phyloP scores from a whole-genome alignment of 2,797 vertebrate species.

The Hirundo rustica region DNA sequence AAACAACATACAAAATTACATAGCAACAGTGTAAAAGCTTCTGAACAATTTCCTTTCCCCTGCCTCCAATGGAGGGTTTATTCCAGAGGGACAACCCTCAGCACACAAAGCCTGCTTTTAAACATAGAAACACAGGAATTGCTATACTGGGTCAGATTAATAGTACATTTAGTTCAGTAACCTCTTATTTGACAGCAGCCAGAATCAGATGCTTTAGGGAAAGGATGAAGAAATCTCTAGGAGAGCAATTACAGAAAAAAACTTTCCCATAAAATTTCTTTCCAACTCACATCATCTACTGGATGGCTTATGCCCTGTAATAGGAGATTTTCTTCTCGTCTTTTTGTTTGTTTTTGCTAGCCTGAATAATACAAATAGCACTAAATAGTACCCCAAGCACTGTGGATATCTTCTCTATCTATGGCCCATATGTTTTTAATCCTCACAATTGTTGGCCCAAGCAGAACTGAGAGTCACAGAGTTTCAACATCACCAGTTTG shows the following conservation, averaged over 20 bases:
- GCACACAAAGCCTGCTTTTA: constrained; percentile 52
- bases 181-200: constrained; percentile 54
- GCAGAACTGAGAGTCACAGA: not conserved
- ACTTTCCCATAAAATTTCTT: constrained; percentile 61
- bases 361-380: constrained; percentile 30
- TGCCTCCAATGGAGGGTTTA: constrained; percentile 5
- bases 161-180: constrained; percentile 59
- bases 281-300: constrained; percentile 33
- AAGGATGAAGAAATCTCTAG: constrained; percentile 59
- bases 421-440: constrained; percentile 47
- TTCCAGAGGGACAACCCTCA: constrained; percentile 37
- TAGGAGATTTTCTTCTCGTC: not conserved
- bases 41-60: constrained; percentile 31
- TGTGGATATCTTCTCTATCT: not conserved
- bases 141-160: constrained; percentile 50
- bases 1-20: constrained; percentile 46
- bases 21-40: constrained; percentile 43
- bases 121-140: constrained; percentile 45
- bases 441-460: constrained; percentile 6
- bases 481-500: not conserved
- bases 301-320: constrained; percentile 37
- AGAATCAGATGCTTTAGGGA: constrained; percentile 51
- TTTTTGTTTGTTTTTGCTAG: constrained; percentile 32
- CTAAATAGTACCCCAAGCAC: constrained; percentile 27
- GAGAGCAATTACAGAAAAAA: constrained; percentile 50